Conservation (phyloP, 2,113 vertebrate species). For the Lagopus leucura region DNA sequence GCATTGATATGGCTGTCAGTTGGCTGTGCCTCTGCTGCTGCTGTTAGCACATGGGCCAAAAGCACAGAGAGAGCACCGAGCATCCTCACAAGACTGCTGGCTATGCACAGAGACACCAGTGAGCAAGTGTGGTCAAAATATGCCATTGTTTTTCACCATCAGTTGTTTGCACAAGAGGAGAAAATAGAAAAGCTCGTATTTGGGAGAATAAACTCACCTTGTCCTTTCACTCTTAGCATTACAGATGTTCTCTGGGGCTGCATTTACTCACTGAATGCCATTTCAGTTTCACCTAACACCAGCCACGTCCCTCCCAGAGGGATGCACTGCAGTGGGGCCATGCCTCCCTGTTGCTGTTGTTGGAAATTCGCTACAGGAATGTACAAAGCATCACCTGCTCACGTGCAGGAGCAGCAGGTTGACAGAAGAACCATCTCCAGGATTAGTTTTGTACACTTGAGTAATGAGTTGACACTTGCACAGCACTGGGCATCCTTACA, state of each 20-base stretch:
- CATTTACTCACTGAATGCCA: background rate
- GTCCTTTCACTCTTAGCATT: background rate
- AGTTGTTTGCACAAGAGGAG: background rate
- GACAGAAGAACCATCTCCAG: background rate
- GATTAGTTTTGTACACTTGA: background rate
- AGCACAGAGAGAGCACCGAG: background rate
- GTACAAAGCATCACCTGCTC: background rate
- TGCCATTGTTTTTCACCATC: too few relatives aligned
- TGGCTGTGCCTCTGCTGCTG: background rate
- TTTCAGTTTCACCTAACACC: background rate
- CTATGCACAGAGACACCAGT: background rate
- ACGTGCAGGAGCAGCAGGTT: background rate
- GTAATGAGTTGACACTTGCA: background rate
- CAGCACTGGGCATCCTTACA: accelerated
- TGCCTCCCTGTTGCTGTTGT: background rate
- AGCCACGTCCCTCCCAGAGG: background rate
- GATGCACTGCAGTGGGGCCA: background rate
- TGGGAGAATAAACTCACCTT: background rate
- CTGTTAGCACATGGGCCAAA: background rate
- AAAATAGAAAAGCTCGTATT: background rate
- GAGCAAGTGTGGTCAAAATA: background rate
- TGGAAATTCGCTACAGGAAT: accelerated
- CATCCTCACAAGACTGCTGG: background rate
- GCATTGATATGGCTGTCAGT: background rate
- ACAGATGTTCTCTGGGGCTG: background rate